Conservation (phyloP, 1,140 invertebrate genomes). For the Trichoplusia ni region DNA sequence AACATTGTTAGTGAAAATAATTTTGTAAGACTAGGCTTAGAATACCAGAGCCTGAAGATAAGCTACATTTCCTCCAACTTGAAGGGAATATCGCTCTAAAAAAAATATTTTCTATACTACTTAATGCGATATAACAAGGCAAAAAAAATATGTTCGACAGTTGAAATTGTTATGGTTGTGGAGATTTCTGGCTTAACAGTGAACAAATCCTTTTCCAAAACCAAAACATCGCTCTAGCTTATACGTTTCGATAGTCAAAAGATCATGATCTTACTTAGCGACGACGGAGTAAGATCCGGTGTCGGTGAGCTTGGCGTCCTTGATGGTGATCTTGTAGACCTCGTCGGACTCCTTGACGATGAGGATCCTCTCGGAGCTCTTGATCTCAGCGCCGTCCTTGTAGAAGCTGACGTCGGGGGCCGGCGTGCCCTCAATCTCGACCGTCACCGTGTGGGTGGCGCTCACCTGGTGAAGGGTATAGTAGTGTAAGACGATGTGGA, state of each 20-base stretch:
- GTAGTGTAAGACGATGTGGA: neutral
- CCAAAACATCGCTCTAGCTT: too few relatives aligned
- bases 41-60: too few relatives aligned
- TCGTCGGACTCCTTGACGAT: slow-evolving; percentile 86
- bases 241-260: too few relatives aligned
- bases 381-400: slow-evolving; percentile 91
- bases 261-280: slow-evolving; percentile 85
- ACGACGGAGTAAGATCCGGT: slow-evolving; percentile 96
- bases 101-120: too few relatives aligned
- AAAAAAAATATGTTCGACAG: too few relatives aligned
- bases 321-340: slow-evolving; percentile 89
- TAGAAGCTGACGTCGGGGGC: slow-evolving; percentile 91
- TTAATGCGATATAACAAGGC: too few relatives aligned
- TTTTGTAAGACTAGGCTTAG: too few relatives aligned
- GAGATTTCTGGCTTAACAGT: too few relatives aligned
- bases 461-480: slow-evolving; percentile 57
- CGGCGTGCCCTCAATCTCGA: slow-evolving; percentile 93
- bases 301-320: slow-evolving; percentile 91
- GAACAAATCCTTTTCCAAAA: too few relatives aligned
- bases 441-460: slow-evolving; percentile 86
- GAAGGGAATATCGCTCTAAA: too few relatives aligned
- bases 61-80: too few relatives aligned
- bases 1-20: neutral
- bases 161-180: too few relatives aligned
- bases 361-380: slow-evolving; percentile 86